Evolutionary conservation across 2,888 invertebrate genomes (phyloP).

Genomic region (Heteropelma amictum): DNA sequence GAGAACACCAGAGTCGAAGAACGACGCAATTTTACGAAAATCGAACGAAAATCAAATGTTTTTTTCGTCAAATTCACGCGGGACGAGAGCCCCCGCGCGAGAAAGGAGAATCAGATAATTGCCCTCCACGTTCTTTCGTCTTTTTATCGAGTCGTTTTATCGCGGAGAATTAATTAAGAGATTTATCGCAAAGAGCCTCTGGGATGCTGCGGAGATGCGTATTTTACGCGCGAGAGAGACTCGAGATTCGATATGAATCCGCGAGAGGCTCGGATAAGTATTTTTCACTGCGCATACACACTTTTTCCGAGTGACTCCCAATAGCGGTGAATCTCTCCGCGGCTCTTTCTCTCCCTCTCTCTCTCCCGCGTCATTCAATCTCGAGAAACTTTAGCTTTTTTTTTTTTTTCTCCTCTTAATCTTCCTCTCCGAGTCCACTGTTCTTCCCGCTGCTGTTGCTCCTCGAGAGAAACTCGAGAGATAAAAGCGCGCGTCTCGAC

Average conservation of each 20-base stretch:
- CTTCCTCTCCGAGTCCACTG: background rate
- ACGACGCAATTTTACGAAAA: too few relatives aligned
- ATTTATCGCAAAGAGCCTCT: constrained; percentile 2
- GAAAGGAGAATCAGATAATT: constrained; percentile 17
- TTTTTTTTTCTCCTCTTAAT: constrained; percentile 9
- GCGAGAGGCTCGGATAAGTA: background rate
- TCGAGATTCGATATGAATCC: constrained; percentile 3
- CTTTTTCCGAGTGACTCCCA: constrained; percentile 26
- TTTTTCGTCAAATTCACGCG: too few relatives aligned
- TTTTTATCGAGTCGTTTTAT: constrained; percentile 27
- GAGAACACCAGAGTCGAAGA: too few relatives aligned
- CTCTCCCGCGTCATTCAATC: constrained; percentile 6
- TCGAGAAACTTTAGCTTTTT: background rate
- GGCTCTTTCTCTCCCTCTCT: background rate
- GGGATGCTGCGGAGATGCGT: background rate
- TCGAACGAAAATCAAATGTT: too few relatives aligned
- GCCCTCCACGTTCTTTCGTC: constrained; percentile 1
- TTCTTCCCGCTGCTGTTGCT: constrained; percentile 4
- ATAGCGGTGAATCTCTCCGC: background rate
- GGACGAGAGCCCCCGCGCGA: constrained; percentile 7
- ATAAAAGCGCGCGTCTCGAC: constrained; percentile 24
- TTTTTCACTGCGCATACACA: background rate
- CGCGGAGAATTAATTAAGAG: constrained; percentile 48
- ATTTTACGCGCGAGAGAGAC: too few relatives aligned
- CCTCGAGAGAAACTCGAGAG: constrained; percentile 1